Conservation (phyloP, 2,888 invertebrate species). For the Odontomyia ornata region DNA sequence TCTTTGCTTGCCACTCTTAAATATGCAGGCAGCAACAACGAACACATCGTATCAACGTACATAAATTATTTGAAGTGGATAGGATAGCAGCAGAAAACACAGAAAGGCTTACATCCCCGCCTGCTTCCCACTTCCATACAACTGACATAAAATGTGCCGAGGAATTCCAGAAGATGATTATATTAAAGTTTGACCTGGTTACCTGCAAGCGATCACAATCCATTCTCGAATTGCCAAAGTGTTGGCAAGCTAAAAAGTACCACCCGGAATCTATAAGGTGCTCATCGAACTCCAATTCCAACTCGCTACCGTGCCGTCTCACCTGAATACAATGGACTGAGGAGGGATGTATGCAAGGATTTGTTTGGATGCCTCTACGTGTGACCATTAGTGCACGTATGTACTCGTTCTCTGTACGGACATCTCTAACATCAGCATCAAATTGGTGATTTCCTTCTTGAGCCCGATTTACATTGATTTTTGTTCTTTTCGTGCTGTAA, state of each 20-base stretch:
- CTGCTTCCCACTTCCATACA: not conserved
- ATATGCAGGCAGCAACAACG: conserved; percentile 33
- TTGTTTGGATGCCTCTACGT: not conserved
- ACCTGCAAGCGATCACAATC: conserved; percentile 41
- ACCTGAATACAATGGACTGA: conserved; percentile 18
- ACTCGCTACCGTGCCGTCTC: not conserved
- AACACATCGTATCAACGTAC: conserved; percentile 28
- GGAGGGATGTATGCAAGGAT: not conserved
- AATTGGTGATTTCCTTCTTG: conserved; percentile 42
- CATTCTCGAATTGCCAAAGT: not conserved
- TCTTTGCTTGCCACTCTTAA: conserved; percentile 18
- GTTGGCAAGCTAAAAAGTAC: not conserved
- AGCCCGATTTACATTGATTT: conserved; percentile 40
- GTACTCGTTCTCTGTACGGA: not conserved
- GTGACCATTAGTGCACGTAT: conserved; percentile 33
- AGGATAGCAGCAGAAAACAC: conserved; percentile 26
- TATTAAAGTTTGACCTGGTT: conserved; percentile 50
- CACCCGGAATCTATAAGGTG: not conserved
- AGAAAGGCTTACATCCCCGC: conserved; percentile 18
- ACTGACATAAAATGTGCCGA: conserved; percentile 49
- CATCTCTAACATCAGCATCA: not conserved
- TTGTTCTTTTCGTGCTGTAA: conserved; percentile 30
- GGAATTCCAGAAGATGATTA: conserved; percentile 49
- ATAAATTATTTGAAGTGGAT: conserved; percentile 38
- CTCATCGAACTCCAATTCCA: not conserved